These are phyloP conservation scores for Sebastes kiyomatsui DNA, from an alignment of 2,797 vertebrate species.

Conservation along the genomic window DNA sequence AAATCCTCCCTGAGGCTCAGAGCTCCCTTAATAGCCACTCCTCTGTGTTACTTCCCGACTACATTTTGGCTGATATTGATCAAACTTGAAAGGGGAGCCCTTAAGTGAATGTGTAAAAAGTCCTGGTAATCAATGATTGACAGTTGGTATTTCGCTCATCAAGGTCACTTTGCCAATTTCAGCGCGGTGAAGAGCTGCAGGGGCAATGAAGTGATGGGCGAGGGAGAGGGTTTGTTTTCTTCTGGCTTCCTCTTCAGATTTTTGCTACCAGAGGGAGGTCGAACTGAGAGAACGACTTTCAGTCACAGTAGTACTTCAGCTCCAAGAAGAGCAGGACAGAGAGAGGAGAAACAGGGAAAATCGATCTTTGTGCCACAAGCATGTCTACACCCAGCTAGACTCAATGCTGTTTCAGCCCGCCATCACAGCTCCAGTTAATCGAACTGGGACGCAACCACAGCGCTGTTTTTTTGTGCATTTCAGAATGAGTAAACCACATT, in stretches of 20 bases:
- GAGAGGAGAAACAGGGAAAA: constrained; percentile 33
- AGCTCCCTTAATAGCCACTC: constrained; percentile 40
- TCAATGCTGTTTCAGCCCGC: background rate
- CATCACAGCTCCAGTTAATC: constrained; percentile 25
- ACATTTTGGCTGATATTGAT: constrained; percentile 76
- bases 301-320: constrained; percentile 47
- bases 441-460: background rate
- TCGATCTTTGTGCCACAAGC: constrained; percentile 19
- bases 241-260: constrained; percentile 38
- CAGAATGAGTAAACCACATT: constrained; percentile 30
- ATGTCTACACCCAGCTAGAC: background rate
- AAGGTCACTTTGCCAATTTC: constrained; percentile 76
- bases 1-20: constrained; percentile 44
- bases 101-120: constrained; percentile 72
- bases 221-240: constrained; percentile 50
- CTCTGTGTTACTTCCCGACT: constrained; percentile 45
- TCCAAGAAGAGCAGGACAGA: constrained; percentile 31
- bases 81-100: constrained; percentile 73
- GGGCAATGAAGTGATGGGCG: constrained; percentile 59
- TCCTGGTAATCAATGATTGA: constrained; percentile 75
- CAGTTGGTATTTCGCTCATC: constrained; percentile 67
- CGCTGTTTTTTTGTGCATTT: constrained; percentile 5
- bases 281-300: constrained; percentile 44
- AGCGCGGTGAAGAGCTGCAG: constrained; percentile 53
- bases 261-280: constrained; percentile 49